Percentiles rank a stretch among this genome's conserved stretches.
These are phyloP conservation scores for Zygogramma bicolorata DNA, from an alignment of 2,888 invertebrate genomes.

Conservation along the genomic window DNA sequence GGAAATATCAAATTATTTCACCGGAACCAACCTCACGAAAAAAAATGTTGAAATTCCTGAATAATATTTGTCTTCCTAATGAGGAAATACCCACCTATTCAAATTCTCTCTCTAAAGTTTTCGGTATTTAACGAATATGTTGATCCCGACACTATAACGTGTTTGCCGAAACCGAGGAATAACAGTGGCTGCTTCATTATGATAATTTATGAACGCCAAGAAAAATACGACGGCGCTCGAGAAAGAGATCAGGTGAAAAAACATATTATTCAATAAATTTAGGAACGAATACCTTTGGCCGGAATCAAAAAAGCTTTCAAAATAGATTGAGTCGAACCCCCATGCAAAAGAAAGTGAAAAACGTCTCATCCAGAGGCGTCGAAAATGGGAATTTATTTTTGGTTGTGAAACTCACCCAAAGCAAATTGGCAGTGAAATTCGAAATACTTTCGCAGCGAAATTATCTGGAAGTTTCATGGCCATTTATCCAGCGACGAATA, in stretches of 20 bases:
- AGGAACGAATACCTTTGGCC: neutral
- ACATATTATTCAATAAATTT: conserved; percentile 30
- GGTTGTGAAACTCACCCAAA: no score
- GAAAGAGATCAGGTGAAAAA: conserved; percentile 35
- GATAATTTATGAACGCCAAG: conserved; percentile 26
- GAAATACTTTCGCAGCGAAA: no score
- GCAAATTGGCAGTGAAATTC: no score
- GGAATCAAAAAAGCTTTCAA: conserved; percentile 43
- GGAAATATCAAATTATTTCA: neutral
- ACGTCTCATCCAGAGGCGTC: conserved; percentile 45
- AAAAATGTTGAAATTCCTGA: no score
- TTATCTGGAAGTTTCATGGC: no score
- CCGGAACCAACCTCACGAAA: no score
- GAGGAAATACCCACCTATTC: neutral
- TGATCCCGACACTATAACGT: neutral
- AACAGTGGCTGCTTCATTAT: conserved; percentile 33
- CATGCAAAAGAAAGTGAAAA: conserved; percentile 58
- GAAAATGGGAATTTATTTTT: neutral
- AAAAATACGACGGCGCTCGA: conserved; percentile 28
- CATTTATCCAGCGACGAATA: no score
- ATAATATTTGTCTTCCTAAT: neutral
- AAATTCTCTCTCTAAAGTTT: neutral
- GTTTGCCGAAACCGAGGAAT: conserved; percentile 28
- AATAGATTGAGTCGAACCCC: conserved; percentile 43
- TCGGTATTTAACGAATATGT: conserved; percentile 18